A percentile compares a stretch with the other conserved stretches of the same genome.
These are phyloP conservation scores for Anhinga rufa DNA, from an alignment of 2,113 vertebrate genomes.

Conservation along the genomic window DNA sequence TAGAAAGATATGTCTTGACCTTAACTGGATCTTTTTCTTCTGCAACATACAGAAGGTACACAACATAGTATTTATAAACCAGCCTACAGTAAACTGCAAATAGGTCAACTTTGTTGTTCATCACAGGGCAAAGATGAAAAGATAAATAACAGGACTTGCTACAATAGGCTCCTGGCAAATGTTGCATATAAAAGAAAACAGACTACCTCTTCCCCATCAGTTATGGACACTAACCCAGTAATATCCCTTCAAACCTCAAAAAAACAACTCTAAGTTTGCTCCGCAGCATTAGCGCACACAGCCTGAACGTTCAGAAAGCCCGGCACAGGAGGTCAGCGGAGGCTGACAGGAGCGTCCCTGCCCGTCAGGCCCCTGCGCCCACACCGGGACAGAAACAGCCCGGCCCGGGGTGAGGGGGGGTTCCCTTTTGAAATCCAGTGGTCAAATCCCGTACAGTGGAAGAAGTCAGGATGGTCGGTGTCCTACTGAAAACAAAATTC, in stretches of 20 bases:
- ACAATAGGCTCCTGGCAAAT: neutral
- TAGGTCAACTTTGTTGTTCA: neutral
- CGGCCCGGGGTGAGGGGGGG: rapidly evolving
- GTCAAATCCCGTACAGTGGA: rapidly evolving
- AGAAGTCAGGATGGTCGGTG: rapidly evolving
- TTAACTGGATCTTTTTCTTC: neutral
- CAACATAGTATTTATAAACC: neutral
- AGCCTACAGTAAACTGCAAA: neutral
- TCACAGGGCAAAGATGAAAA: neutral
- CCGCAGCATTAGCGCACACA: neutral
- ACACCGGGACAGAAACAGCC: rapidly evolving
- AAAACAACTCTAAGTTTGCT: neutral
- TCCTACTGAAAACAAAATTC: neutral
- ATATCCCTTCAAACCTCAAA: neutral
- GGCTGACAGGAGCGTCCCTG: neutral
- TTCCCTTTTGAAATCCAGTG: neutral
- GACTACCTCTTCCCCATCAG: neutral
- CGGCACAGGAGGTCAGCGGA: rapidly evolving
- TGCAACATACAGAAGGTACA: neutral
- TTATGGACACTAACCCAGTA: neutral
- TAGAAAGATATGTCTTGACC: neutral
- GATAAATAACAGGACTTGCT: neutral
- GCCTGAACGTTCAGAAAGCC: no score
- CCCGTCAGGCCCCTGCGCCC: rapidly evolving
- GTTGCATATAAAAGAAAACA: neutral